Percentiles rank a stretch among this genome's conserved stretches.
Evolutionary conservation across 2,797 vertebrate species (phyloP).

Genomic region (Aeoliscus strigatus): DNA sequence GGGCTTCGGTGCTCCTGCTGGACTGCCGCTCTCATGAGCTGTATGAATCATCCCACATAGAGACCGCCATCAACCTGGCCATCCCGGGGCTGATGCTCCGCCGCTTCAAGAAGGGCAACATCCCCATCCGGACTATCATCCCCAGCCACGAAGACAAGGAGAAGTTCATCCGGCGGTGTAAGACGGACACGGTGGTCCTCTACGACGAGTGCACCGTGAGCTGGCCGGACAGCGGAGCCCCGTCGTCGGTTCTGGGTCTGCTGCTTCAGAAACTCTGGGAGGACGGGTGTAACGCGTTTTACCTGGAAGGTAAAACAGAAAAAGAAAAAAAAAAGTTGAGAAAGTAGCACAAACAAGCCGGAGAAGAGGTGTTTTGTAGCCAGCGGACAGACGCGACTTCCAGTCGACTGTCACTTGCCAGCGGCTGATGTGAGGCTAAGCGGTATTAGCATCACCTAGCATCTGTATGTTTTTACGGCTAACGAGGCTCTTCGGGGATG

Average conservation of each 20-base stretch:
- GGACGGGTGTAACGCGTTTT: slow-evolving; percentile 91
- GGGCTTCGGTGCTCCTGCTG: slow-evolving; percentile 85
- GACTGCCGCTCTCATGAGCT: slow-evolving; percentile 94
- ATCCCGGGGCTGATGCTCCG: slow-evolving; percentile 96
- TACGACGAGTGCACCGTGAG: slow-evolving; percentile 90
- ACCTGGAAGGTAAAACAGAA: slow-evolving; percentile 95
- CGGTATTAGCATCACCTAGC: not conserved
- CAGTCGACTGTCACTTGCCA: no score
- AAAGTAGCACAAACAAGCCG: no score
- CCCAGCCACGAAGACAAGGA: slow-evolving; percentile 88
- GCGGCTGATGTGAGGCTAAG: not conserved
- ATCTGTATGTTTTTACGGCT: not conserved
- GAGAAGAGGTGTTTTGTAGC: not conserved
- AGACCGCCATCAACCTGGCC: slow-evolving; percentile 92
- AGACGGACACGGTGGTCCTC: slow-evolving; percentile 88
- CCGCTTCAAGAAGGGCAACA: slow-evolving; percentile 91
- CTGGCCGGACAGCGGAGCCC: slow-evolving; percentile 69
- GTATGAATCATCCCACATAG: slow-evolving; percentile 94
- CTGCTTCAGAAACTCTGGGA: slow-evolving; percentile 94
- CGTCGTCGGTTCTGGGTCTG: slow-evolving; percentile 83
- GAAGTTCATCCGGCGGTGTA: slow-evolving; percentile 84
- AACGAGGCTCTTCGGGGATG: not conserved
- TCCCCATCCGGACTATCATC: slow-evolving; percentile 91
- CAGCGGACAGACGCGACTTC: not conserved
- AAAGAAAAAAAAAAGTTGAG: no score